Conservation (phyloP, 2,797 vertebrate species). For the Onychomys torridus region DNA sequence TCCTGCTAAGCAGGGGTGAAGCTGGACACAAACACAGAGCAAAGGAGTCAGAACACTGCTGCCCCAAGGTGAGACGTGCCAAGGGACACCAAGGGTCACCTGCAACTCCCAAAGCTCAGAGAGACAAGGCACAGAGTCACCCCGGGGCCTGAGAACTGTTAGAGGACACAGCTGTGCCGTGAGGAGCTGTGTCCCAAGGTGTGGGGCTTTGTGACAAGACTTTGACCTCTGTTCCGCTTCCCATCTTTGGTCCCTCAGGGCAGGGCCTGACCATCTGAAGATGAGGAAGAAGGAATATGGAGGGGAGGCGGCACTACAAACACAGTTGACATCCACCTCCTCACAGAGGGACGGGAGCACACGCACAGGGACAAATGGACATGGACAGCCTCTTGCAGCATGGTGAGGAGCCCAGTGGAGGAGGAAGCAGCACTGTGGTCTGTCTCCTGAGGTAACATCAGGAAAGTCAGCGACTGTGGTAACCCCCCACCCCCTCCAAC, state of each 20-base stretch:
- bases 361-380: background rate
- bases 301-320: background rate
- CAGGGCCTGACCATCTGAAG: background rate
- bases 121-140: too few relatives aligned
- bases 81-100: too few relatives aligned
- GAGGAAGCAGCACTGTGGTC: too few relatives aligned
- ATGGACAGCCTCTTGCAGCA: rapidly evolving
- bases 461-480: rapidly evolving
- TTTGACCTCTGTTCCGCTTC: too few relatives aligned
- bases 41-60: background rate
- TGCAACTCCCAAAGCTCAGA: background rate
- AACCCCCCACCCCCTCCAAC: too few relatives aligned
- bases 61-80: background rate
- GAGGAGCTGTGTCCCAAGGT: background rate
- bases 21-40: too few relatives aligned
- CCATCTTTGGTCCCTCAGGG: background rate
- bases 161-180: background rate
- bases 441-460: background rate
- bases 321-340: background rate
- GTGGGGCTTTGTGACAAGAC: background rate
- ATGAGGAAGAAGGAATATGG: background rate
- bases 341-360: background rate
- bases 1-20: background rate
- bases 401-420: rapidly evolving
- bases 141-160: background rate